Evolutionary conservation across 1,140 invertebrate species (phyloP), one percentile per base, ranked within the genome.

Genomic region (Drosophila santomea): DNA sequence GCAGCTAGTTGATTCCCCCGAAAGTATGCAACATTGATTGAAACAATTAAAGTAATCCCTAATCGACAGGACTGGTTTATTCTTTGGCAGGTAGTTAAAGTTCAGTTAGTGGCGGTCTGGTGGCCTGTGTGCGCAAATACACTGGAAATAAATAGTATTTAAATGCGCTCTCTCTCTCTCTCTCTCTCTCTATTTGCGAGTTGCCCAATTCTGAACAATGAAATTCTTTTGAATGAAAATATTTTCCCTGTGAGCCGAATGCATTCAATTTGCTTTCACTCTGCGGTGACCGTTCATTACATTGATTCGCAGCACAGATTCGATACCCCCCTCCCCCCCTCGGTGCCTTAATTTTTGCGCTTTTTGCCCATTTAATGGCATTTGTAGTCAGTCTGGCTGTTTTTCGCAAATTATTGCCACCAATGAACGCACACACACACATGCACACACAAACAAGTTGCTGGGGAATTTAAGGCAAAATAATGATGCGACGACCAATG

Each of bases 381-480:
- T 76, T 76, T 47, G 38, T 48, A 10, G 20, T 20, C 20, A 20
- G 20, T 20, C 35, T 68, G 63, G 43, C 47, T 36, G 54, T 20
- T 48, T 69, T 57, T 62, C 45, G 52, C 50, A 36, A 77, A 77
- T 78, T 77, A 78, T 78, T 77, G 63, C 73, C 45, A 43, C 35
- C 63, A 50, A 44, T 32, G 45, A 38, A 15, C 20, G 14, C 36
- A 55, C 36, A 23, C 35, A 32, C 8, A 43, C 60, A 59, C 36
- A 39, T 14, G 5, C 38, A 55, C 36, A 20, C 17, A 23, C 20
- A 15, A n/a, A 35, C 60, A 59, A 63, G 55, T 17, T 41, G 59
- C 15, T 45, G 17, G 20, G 38, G 17, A 78, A 77, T 77, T 77
- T 77, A 78, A 78, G 77, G 75, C 64, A 71, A 63, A 77, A 78